A percentile compares a stretch with the other conserved stretches of the same genome.
These are phyloP conservation scores for Drosophila tropicalis DNA, from an alignment of 1,140 invertebrate genomes.

Conservation along the genomic window DNA sequence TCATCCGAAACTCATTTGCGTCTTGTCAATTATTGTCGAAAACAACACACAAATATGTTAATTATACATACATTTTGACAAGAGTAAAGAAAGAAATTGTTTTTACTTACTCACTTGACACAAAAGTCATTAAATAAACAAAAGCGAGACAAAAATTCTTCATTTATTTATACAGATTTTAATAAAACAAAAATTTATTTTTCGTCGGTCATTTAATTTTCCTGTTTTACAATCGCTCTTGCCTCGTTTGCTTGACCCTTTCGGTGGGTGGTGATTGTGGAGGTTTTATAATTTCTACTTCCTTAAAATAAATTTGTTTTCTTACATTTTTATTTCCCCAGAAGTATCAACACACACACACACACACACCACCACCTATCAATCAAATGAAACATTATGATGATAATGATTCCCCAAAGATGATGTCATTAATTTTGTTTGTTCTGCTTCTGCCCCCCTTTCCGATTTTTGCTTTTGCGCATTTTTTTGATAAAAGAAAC, in stretches of 20 bases:
- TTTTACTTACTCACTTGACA: neutral
- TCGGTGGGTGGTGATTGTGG: neutral
- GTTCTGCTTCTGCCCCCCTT: slow-evolving; percentile 13
- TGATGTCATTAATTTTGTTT: slow-evolving; percentile 35
- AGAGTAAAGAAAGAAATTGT: slow-evolving; percentile 14
- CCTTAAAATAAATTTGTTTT: slow-evolving; percentile 42
- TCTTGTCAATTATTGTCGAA: slow-evolving; percentile 1
- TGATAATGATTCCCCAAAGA: slow-evolving; percentile 4
- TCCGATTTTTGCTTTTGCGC: slow-evolving; percentile 11
- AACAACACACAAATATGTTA: neutral
- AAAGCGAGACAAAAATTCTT: neutral
- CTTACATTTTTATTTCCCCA: neutral
- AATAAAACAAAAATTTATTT: neutral
- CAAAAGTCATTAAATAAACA: neutral
- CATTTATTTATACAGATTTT: slow-evolving; percentile 6
- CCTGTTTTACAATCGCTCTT: slow-evolving; percentile 10
- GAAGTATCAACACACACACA: slow-evolving; percentile 13
- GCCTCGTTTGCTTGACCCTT: slow-evolving; percentile 9
- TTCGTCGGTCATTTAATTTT: slow-evolving; percentile 7
- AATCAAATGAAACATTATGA: slow-evolving; percentile 29
- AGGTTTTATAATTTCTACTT: slow-evolving; percentile 17
- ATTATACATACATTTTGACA: neutral
- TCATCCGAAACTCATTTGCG: neutral
- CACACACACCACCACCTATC: slow-evolving; percentile 27
- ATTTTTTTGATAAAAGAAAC: slow-evolving; percentile 11